Evolutionary conservation across 2,888 invertebrate species (phyloP).

Genomic region (Rotaria sp.): DNA sequence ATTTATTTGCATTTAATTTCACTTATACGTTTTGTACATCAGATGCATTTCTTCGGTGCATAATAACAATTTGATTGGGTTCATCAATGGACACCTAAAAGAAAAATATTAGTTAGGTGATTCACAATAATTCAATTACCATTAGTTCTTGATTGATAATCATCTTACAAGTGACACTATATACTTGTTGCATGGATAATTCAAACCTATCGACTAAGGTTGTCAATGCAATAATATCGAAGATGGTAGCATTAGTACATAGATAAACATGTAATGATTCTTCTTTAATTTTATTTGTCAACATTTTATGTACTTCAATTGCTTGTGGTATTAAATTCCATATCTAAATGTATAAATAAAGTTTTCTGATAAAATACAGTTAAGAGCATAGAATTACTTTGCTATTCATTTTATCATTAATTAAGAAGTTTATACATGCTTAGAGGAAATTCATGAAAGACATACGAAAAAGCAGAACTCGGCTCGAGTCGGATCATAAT

Average conservation of each 20-base stretch:
- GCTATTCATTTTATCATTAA: too few species aligned
- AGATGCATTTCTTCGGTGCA: too few species aligned
- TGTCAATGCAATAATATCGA: conserved; percentile 85
- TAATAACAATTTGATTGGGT: conserved; percentile 92
- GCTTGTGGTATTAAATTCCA: conserved; percentile 82
- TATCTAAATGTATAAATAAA: background rate
- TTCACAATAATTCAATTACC: background rate
- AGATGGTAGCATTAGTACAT: conserved; percentile 94
- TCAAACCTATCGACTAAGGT: conserved; percentile 89
- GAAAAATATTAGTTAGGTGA: too few species aligned
- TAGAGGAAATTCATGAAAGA: too few species aligned
- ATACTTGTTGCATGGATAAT: conserved; percentile 66
- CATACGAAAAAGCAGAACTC: too few species aligned
- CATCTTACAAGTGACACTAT: conserved; percentile 82
- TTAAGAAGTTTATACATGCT: too few species aligned
- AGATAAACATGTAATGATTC: conserved; percentile 91
- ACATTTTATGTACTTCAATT: conserved; percentile 70
- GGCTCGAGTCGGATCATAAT: too few species aligned
- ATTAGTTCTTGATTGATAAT: conserved; percentile 80
- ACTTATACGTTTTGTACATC: too few species aligned
- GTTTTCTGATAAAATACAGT: too few species aligned
- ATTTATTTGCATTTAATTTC: too few species aligned
- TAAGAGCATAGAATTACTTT: too few species aligned
- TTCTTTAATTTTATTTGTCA: conserved; percentile 80
- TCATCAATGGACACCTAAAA: conserved; percentile 76